Evolutionary conservation across 2,888 invertebrate species (phyloP).

Genomic region (Coremacera marginata): DNA sequence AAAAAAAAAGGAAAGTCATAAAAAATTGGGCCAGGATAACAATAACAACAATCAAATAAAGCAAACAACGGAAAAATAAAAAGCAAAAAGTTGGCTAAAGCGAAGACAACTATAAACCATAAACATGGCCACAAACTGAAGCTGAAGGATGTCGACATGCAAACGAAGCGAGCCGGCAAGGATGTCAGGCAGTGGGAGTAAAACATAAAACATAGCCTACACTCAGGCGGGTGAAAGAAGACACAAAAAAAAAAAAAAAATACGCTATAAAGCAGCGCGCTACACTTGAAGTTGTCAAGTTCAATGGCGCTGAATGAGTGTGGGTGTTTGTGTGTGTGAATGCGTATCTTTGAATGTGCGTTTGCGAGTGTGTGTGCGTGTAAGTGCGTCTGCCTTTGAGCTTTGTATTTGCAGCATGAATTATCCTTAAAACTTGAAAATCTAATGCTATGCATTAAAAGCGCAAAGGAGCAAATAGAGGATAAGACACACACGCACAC

Average conservation of each 20-base stretch:
- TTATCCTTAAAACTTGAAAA: constrained; percentile 17
- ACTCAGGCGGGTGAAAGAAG: constrained; percentile 5
- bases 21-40: neutral
- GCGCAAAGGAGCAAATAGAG: neutral
- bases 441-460: constrained; percentile 3
- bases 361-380: neutral
- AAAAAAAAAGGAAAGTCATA: neutral
- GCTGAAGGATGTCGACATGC: neutral
- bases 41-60: neutral
- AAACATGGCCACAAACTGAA: constrained; percentile 9
- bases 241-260: neutral
- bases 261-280: neutral
- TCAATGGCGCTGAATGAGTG: constrained; percentile 23
- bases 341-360: neutral
- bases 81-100: neutral
- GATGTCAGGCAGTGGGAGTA: neutral
- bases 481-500: neutral
- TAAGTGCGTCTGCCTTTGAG: neutral
- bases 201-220: constrained; percentile 18
- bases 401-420: constrained; percentile 17
- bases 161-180: neutral
- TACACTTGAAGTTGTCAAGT: constrained; percentile 16
- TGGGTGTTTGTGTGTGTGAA: neutral
- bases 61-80: neutral
- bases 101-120: constrained; percentile 11